These are phyloP conservation scores for Epicauta chinensis DNA, from an alignment of 1,140 invertebrate species.

Conservation along the genomic window DNA sequence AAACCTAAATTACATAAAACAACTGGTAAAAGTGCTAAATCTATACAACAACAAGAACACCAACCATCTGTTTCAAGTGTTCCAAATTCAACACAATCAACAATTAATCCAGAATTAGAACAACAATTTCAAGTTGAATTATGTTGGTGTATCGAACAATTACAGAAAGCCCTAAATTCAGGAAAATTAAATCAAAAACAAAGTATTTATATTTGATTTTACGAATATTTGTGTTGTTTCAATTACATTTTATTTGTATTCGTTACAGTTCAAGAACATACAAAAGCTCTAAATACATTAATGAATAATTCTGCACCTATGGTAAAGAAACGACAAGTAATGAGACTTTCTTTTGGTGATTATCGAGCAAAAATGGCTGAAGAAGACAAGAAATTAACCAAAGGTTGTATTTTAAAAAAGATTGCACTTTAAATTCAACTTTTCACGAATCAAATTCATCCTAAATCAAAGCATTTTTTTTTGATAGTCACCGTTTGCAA, in stretches of 20 bases:
- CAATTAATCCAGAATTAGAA: slow-evolving; percentile 38
- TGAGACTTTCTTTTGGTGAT: slow-evolving; percentile 66
- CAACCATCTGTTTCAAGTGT: neutral
- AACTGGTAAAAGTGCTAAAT: neutral
- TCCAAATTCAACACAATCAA: neutral
- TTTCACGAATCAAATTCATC: too few relatives aligned
- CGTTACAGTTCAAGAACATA: slow-evolving; percentile 52
- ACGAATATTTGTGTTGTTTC: neutral
- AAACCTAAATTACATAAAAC: slow-evolving; percentile 1
- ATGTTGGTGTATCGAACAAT: slow-evolving; percentile 69
- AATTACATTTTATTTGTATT: slow-evolving; percentile 16
- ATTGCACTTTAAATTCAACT: slow-evolving; percentile 3
- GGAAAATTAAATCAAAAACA: slow-evolving; percentile 59
- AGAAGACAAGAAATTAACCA: slow-evolving; percentile 58
- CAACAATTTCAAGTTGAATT: slow-evolving; percentile 67
- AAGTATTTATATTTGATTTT: slow-evolving; percentile 39
- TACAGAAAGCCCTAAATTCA: slow-evolving; percentile 51
- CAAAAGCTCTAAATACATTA: slow-evolving; percentile 56
- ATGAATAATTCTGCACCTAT: slow-evolving; percentile 60
- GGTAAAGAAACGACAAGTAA: slow-evolving; percentile 64
- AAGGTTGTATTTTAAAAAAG: slow-evolving; percentile 42
- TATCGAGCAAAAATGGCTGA: slow-evolving; percentile 67
- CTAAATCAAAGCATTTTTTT: too few relatives aligned
- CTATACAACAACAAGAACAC: neutral
- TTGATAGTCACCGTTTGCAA: too few relatives aligned